phyloP scores from a whole-genome alignment of 2,797 vertebrate species.

The Myotis pilosus region DNA sequence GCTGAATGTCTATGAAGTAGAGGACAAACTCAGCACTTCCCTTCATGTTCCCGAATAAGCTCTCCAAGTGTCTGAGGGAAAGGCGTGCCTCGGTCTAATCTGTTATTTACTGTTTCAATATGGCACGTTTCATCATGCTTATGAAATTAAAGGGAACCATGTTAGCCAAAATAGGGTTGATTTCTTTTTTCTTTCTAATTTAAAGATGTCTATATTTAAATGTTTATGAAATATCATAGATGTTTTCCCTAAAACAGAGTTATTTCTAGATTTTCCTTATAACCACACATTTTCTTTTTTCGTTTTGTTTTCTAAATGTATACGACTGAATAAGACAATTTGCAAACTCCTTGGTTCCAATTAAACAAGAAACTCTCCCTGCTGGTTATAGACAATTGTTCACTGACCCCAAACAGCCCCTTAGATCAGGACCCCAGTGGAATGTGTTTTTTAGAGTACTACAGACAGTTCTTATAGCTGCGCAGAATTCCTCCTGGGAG shows the following conservation, averaged over 20 bases:
- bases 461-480: background rate
- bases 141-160: background rate
- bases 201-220: background rate
- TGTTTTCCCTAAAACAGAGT: background rate
- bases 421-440: background rate
- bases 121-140: background rate
- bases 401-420: background rate
- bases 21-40: background rate
- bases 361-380: background rate
- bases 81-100: background rate
- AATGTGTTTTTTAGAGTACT: background rate
- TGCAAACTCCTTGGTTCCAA: slow-evolving; percentile 36
- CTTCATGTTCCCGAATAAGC: background rate
- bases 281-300: background rate
- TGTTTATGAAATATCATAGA: background rate
- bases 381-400: background rate
- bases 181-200: background rate
- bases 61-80: background rate
- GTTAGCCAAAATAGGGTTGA: background rate
- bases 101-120: background rate
- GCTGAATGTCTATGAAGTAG: background rate
- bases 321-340: slow-evolving; percentile 29
- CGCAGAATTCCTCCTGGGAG: background rate
- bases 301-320: slow-evolving; percentile 10
- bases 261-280: background rate